A percentile compares a stretch with the other conserved stretches of the same genome.
Evolutionary conservation across 2,888 invertebrate species (phyloP).

Genomic region (Cephus pulcher): DNA sequence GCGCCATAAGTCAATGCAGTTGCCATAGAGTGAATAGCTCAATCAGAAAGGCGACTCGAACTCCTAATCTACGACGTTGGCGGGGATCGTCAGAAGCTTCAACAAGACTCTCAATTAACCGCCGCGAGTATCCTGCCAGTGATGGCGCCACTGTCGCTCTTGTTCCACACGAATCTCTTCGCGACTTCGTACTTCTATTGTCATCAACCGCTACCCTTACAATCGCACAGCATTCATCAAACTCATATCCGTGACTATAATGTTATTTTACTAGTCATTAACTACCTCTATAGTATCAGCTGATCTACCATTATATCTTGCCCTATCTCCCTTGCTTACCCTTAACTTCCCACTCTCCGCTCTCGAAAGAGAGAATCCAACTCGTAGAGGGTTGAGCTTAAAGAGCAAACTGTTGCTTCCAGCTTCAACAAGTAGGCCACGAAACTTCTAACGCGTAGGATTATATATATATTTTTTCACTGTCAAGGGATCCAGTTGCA

Average conservation of each 20-base stretch:
- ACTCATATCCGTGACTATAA: not conserved
- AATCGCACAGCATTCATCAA: not conserved
- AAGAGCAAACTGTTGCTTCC: constrained; percentile 65
- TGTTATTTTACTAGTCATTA: not conserved
- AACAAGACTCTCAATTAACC: constrained; percentile 36
- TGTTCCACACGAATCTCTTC: not conserved
- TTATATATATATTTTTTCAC: not conserved
- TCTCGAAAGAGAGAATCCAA: not conserved
- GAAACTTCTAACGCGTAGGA: not conserved
- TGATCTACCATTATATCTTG: not conserved
- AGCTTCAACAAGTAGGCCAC: constrained; percentile 60
- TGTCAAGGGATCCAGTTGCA: too few relatives aligned
- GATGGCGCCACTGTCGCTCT: not conserved
- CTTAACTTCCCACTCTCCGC: not conserved
- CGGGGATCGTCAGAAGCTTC: not conserved
- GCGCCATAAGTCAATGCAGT: constrained; percentile 27
- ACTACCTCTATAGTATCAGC: not conserved
- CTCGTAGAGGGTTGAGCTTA: constrained; percentile 31
- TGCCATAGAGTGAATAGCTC: constrained; percentile 46
- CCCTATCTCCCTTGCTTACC: not conserved
- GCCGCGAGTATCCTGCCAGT: not conserved
- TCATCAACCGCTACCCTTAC: not conserved
- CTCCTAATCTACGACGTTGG: constrained; percentile 32
- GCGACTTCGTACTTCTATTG: not conserved
- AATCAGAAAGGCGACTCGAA: constrained; percentile 46